Conservation (phyloP, 2,888 invertebrate species). For the Eretmocerus hayati region DNA sequence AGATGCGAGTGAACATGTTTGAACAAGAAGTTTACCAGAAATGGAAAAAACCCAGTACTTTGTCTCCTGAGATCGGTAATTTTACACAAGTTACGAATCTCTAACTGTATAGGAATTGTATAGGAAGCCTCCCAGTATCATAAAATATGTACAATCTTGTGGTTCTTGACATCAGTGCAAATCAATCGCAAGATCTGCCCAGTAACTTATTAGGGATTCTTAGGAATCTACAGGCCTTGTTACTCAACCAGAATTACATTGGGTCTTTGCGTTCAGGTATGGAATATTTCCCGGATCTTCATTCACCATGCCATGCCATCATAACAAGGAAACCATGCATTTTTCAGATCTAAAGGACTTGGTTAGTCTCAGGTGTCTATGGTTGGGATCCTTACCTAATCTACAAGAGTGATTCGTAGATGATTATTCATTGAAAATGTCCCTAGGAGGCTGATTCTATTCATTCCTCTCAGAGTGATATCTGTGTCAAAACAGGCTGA, state of each 20-base stretch:
- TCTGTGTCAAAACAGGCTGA: conserved; percentile 40
- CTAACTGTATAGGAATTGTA: conserved; percentile 38
- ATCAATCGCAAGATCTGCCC: conserved; percentile 31
- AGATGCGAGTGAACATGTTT: conserved; percentile 34
- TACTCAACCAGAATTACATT: conserved; percentile 34
- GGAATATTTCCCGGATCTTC: conserved; percentile 11
- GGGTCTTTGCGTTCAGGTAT: conserved; percentile 33
- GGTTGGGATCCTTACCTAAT: conserved; percentile 36
- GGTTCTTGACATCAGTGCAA: conserved; percentile 37
- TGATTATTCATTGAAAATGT: conserved; percentile 36
- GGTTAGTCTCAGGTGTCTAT: conserved; percentile 32
- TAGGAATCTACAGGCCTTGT: conserved; percentile 29
- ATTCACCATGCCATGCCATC: not conserved
- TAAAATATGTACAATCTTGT: conserved; percentile 30
- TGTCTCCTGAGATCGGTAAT: conserved; percentile 37
- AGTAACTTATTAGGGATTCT: conserved; percentile 29
- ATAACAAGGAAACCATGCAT: not conserved
- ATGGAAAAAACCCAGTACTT: conserved; percentile 37
- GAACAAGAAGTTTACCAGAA: conserved; percentile 45
- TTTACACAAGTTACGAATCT: conserved; percentile 38
- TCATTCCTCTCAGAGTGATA: conserved; percentile 29
- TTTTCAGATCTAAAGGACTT: conserved; percentile 32
- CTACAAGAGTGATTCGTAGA: conserved; percentile 35
- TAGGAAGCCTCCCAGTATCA: conserved; percentile 32
- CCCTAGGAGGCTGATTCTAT: conserved; percentile 38